Evolutionary conservation across 2,797 vertebrate genomes (phyloP).

Genomic region (Psittacula derbiana): DNA sequence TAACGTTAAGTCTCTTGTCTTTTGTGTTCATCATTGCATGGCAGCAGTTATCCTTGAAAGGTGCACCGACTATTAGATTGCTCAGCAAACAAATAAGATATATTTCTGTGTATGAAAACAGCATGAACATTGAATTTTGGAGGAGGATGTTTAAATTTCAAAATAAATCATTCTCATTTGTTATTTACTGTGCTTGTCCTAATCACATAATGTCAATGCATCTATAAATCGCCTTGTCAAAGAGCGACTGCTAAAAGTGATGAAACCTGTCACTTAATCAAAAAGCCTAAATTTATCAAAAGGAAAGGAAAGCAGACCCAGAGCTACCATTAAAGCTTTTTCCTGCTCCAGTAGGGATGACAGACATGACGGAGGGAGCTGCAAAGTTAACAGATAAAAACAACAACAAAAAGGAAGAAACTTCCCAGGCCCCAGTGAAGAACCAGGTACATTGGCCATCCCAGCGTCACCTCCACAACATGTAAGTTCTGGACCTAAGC

Average conservation of each 20-base stretch:
- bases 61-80: neutral
- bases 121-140: neutral
- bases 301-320: neutral
- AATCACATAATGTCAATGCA: conserved; percentile 59
- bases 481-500: neutral
- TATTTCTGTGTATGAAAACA: neutral
- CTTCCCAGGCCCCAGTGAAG: neutral
- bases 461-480: neutral
- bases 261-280: conserved; percentile 74
- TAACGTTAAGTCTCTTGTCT: neutral
- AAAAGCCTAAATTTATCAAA: conserved; percentile 70
- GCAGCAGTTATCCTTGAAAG: neutral
- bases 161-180: conserved; percentile 33
- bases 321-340: neutral
- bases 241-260: conserved; percentile 48
- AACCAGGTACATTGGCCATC: accelerated
- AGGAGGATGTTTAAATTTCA: conserved; percentile 25
- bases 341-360: neutral
- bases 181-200: conserved; percentile 64
- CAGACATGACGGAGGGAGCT: neutral
- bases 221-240: conserved; percentile 74
- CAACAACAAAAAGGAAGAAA: neutral
- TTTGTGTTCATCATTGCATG: neutral
- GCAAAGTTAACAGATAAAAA: neutral
- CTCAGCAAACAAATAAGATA: conserved; percentile 5